Evolutionary conservation across 1,140 invertebrate genomes (phyloP).

Genomic region (Lepidostoma basale): DNA sequence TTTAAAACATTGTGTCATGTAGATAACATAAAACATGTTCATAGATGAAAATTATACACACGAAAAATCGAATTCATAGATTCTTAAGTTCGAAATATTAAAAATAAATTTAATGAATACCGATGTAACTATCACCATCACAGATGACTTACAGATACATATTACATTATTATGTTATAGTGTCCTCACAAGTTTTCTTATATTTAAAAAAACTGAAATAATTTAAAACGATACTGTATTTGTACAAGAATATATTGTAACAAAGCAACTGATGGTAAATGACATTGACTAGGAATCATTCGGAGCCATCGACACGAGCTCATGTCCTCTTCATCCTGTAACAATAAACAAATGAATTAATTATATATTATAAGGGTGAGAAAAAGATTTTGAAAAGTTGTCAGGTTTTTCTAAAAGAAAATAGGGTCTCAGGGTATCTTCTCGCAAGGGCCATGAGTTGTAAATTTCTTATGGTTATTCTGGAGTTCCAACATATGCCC

Average conservation of each 20-base stretch:
- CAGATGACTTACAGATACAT: not conserved
- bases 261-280: conserved; percentile 36
- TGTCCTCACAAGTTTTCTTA: conserved; percentile 22
- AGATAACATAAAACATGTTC: not conserved
- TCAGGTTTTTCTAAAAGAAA: no score
- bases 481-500: no score
- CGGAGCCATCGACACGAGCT: conserved; percentile 17
- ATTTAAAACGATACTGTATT: conserved; percentile 31
- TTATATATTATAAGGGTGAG: no score
- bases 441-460: no score
- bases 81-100: not conserved
- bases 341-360: conserved; percentile 5
- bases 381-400: no score
- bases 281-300: conserved; percentile 43
- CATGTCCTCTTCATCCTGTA: not conserved
- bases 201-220: conserved; percentile 21
- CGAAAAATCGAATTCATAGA: not conserved
- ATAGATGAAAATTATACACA: not conserved
- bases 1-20: no score
- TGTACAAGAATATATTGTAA: conserved; percentile 33
- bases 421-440: no score
- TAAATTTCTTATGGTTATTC: no score
- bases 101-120: not conserved
- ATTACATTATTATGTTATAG: not conserved
- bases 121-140: not conserved